phyloP scores from a whole-genome alignment of 2,888 invertebrate genomes.

The Erebia ligea region DNA sequence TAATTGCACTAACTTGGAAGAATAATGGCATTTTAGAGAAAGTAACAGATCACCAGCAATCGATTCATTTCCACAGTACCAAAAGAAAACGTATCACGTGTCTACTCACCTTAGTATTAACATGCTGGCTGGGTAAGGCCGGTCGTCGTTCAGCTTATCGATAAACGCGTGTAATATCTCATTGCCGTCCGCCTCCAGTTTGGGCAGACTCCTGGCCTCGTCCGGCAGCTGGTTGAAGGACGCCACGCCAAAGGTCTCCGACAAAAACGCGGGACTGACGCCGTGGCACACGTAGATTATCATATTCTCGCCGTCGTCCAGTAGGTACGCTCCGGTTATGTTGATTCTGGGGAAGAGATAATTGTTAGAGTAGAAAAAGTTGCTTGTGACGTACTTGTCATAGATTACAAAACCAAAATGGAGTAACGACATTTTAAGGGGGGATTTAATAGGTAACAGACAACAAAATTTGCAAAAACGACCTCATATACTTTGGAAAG shows the following conservation, averaged over 20 bases:
- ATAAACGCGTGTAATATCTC: constrained; percentile 91
- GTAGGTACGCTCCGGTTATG: constrained; percentile 92
- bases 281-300: constrained; percentile 93
- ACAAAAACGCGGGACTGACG: constrained; percentile 88
- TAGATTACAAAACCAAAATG: too few species aligned
- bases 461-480: too few species aligned
- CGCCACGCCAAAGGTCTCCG: constrained; percentile 89
- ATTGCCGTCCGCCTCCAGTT: constrained; percentile 88
- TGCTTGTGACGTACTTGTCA: too few species aligned
- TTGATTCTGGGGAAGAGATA: constrained; percentile 81
- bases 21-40: too few species aligned
- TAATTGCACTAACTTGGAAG: too few species aligned
- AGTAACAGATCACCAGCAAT: too few species aligned
- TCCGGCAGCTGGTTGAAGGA: constrained; percentile 90
- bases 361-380: background rate
- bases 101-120: constrained; percentile 90
- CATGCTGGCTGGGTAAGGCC: constrained; percentile 90
- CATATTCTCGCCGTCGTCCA: constrained; percentile 94
- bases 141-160: constrained; percentile 91
- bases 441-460: too few species aligned
- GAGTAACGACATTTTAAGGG: too few species aligned
- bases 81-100: background rate
- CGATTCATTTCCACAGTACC: too few species aligned
- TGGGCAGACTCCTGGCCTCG: constrained; percentile 90
- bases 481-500: too few species aligned